Evolutionary conservation across 2,113 vertebrate genomes (phyloP).

Genomic region (Melanotaenia duboulayi): DNA sequence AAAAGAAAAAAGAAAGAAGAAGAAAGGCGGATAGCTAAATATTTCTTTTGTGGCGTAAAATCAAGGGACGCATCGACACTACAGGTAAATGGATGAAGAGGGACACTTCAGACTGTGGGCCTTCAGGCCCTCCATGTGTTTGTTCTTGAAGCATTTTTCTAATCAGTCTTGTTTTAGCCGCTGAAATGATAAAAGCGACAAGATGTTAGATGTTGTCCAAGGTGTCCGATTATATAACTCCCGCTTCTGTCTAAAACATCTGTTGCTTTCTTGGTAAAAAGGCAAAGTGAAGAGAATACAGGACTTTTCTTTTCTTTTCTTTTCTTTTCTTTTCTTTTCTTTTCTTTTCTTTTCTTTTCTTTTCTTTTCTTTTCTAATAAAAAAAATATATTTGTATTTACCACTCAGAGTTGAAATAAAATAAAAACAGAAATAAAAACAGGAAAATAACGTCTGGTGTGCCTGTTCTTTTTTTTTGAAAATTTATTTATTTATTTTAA

Average conservation of each 20-base stretch:
- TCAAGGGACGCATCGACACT: not conserved
- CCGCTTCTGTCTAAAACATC: constrained; percentile 14
- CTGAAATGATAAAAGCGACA: constrained; percentile 12
- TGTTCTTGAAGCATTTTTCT: not conserved
- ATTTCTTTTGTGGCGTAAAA: not conserved
- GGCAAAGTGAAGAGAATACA: not conserved
- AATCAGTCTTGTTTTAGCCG: constrained; percentile 27
- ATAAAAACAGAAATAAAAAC: not conserved
- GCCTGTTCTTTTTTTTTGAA: too few relatives aligned
- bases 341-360: too few relatives aligned
- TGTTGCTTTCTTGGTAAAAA: constrained; percentile 8
- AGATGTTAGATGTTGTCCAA: not conserved
- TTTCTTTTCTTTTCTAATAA: not conserved
- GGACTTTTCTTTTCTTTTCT: not conserved
- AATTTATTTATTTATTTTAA: too few relatives aligned
- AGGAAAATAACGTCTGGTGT: constrained; percentile 1
- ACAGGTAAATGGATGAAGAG: constrained; percentile 45
- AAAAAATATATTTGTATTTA: not conserved
- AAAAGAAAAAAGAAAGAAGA: not conserved
- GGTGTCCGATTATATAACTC: constrained; percentile 12
- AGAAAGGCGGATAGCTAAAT: not conserved
- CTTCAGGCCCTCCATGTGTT: constrained; percentile 12
- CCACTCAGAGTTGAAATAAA: not conserved
- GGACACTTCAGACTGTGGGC: constrained; percentile 20
- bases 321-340: not conserved